Base-by-base conservation (phyloP, 1,140 invertebrate genomes). In the Drosophila takahashii region DNA sequence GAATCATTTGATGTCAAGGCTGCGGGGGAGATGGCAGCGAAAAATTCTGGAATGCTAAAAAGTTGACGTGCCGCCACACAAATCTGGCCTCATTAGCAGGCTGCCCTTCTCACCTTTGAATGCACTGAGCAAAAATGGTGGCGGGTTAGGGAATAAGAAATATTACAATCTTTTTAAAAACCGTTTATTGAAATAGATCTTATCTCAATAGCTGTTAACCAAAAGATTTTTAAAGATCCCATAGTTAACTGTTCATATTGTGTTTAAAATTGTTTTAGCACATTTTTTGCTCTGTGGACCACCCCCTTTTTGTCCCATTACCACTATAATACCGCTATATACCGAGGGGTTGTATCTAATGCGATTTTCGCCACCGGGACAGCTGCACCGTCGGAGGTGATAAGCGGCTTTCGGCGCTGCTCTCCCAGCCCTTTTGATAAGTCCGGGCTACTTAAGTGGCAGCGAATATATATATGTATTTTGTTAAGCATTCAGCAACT, bases 71-170 rank as follows among this genome's bases (percentile, higher is more conserved):
- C 60, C 83, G 47, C 44, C 56, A 81, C 81, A 86, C 83, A 86
- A 81, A 86, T 61, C 70, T 69, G 58, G 53, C 59, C 75, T 86
- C 79, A 86, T 86, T 86, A 86, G 65, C 83, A 45, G 15, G 26
- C 22, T 32, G 26, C 58, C 42, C 62, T 50, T 48, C 8, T 64
- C 48, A 71, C 58, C 71, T 80, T 56, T 51, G 1, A 0, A 4
- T 15, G 18, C 64, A 66, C 58, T 48, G 15, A 1, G 36, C 18
- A 7, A 64, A 34, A 62, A 18, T 16, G 10, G 0, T 1, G 1
- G 10, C 1, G 2, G 7, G 22, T 27, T 47, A 6, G 3, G 44
- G 1, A 44, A 44, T 22, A 6, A 41, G 3, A 15, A 41, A 3
- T 8, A 13, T 37, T 37, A 2, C 4, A 11, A 11, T 3, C 11